These are phyloP conservation scores for Alloplasta piceator DNA, from an alignment of 2,888 invertebrate species.

Conservation along the genomic window DNA sequence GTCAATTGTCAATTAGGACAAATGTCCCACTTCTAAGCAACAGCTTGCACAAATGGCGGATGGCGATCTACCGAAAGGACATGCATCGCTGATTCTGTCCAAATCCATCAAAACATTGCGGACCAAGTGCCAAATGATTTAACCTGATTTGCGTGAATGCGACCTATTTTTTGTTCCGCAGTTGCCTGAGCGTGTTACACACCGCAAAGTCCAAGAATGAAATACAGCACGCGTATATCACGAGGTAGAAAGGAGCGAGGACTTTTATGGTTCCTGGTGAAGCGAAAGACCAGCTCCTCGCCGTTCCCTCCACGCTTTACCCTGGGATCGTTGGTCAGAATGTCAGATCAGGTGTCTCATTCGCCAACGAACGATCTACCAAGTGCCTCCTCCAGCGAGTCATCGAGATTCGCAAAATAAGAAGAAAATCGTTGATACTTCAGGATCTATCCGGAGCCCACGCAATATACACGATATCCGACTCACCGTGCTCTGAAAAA, in stretches of 20 bases:
- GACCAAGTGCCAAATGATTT: too few species aligned
- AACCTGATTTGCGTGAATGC: too few species aligned
- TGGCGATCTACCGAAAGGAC: too few species aligned
- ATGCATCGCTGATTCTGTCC: too few species aligned
- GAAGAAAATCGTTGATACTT: conserved; percentile 1
- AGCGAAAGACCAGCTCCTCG: background rate
- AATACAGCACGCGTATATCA: conserved; percentile 49
- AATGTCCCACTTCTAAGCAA: too few species aligned
- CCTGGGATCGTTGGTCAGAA: conserved; percentile 1
- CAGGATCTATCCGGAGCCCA: conserved; percentile 10
- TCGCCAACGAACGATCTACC: background rate
- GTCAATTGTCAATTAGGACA: too few species aligned
- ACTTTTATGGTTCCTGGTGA: conserved; percentile 42
- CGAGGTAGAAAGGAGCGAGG: conserved; percentile 22
- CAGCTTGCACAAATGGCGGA: too few species aligned
- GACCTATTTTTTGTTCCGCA: too few species aligned
- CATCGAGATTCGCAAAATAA: background rate
- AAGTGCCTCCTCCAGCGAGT: background rate
- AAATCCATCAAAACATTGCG: too few species aligned
- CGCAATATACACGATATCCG: background rate
- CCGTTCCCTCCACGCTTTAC: background rate
- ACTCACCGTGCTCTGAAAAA: background rate
- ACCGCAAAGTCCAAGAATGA: conserved; percentile 16
- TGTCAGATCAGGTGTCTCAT: conserved; percentile 7
- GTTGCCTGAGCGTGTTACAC: conserved; percentile 3